These are phyloP conservation scores for Solen grandis DNA, from an alignment of 1,140 invertebrate species.

Conservation along the genomic window DNA sequence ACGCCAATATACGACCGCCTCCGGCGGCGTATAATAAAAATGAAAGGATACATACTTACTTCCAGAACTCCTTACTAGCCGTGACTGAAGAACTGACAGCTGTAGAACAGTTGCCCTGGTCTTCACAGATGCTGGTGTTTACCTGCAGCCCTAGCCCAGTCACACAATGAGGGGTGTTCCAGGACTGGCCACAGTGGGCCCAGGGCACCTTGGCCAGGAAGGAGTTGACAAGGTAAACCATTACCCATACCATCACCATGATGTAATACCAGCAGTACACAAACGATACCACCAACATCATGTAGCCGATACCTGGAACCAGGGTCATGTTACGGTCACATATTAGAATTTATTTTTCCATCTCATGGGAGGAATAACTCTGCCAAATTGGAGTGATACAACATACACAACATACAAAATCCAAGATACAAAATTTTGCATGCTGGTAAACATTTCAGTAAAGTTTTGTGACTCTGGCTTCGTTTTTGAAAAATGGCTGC, in stretches of 20 bases:
- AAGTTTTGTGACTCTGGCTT: too few relatives aligned
- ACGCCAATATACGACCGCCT: too few relatives aligned
- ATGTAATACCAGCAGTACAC: conserved; percentile 68
- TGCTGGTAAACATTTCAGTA: too few relatives aligned
- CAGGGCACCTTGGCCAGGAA: conserved; percentile 88
- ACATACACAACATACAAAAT: neutral
- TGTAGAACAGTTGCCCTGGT: neutral
- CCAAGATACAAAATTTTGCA: too few relatives aligned
- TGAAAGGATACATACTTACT: conserved; percentile 67
- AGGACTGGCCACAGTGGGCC: conserved; percentile 93
- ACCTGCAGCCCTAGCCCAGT: conserved; percentile 35
- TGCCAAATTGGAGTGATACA: too few relatives aligned
- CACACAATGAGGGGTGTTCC: conserved; percentile 85
- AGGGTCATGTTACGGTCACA: too few relatives aligned
- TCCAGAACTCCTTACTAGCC: conserved; percentile 66
- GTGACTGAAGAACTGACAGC: conserved; percentile 28
- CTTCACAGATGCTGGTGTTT: neutral
- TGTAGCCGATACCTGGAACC: conserved; percentile 60
- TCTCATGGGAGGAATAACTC: too few relatives aligned
- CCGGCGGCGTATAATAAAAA: too few relatives aligned
- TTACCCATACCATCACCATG: conserved; percentile 93
- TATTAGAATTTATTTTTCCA: too few relatives aligned
- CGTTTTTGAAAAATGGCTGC: too few relatives aligned
- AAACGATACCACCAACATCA: conserved; percentile 65
- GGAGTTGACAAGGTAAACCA: conserved; percentile 90